These are phyloP conservation scores for Ascidia mentula DNA, from an alignment of 23 tunicate genomes.

Conservation along the genomic window DNA sequence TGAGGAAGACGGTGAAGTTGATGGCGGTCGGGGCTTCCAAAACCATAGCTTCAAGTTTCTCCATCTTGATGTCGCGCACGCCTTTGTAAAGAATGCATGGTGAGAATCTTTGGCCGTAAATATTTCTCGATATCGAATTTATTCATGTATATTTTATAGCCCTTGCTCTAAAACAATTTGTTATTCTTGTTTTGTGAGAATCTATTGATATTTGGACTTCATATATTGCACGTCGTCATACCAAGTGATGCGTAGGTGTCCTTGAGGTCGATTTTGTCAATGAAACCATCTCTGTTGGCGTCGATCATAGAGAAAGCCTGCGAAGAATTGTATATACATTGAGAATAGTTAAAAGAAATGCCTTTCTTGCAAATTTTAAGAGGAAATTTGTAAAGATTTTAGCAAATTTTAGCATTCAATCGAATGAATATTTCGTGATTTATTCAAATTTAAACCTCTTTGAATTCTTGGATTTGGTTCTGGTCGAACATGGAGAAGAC, in stretches of 20 bases:
- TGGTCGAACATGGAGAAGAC: constrained; percentile 98
- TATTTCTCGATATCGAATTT: background rate
- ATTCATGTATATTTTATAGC: too few relatives aligned
- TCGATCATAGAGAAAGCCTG: constrained; percentile 57
- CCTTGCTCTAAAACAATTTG: too few relatives aligned
- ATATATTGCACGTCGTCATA: too few relatives aligned
- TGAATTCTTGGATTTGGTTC: constrained; percentile 94
- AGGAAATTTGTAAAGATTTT: background rate
- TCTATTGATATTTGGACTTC: too few relatives aligned
- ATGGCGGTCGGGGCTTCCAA: constrained; percentile 84
- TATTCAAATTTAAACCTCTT: constrained; percentile 30
- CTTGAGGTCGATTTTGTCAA: constrained; percentile 57
- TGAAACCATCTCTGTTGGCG: constrained; percentile 67
- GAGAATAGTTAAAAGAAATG: background rate
- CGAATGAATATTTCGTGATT: background rate
- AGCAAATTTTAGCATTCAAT: background rate
- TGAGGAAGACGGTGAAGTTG: constrained; percentile 96
- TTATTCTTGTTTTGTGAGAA: too few relatives aligned
- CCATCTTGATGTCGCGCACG: constrained; percentile 80
- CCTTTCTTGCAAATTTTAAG: background rate
- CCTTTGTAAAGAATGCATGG: too few relatives aligned
- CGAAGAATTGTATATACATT: too few relatives aligned
- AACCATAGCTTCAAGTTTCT: constrained; percentile 91
- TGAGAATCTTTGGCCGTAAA: background rate
- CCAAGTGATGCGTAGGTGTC: constrained; percentile 64